Percentiles rank a stretch among this genome's conserved stretches.
Conservation (phyloP, 1,140 invertebrate species). For the Drosophila arizonae region DNA sequence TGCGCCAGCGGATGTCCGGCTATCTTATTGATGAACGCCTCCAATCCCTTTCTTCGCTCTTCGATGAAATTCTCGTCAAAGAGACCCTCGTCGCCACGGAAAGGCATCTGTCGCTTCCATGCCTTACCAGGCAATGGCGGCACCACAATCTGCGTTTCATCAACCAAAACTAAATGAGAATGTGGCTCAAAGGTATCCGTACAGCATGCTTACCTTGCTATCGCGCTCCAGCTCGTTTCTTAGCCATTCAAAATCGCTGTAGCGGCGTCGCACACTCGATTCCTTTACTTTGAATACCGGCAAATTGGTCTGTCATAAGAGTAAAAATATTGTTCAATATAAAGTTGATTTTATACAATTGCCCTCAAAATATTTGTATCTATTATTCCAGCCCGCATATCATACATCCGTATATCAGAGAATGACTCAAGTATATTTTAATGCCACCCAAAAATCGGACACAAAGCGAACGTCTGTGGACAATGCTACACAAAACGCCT, state of each 20-base stretch:
- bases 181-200: too few relatives aligned
- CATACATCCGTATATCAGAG: constrained; percentile 25
- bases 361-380: background rate
- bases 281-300: constrained; percentile 99
- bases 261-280: constrained; percentile 97
- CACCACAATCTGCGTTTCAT: constrained; percentile 93
- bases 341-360: background rate
- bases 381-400: constrained; percentile 39
- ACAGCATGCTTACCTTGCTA: constrained; percentile 91
- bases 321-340: constrained; percentile 25
- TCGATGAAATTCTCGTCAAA: constrained; percentile 99
- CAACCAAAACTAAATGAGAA: background rate
- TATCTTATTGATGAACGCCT: constrained; percentile 99
- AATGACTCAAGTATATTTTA: constrained; percentile 55
- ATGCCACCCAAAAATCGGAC: constrained; percentile 20
- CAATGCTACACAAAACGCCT: constrained; percentile 35
- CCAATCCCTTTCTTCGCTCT: constrained; percentile 98
- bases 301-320: constrained; percentile 95
- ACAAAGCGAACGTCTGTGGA: constrained; percentile 13
- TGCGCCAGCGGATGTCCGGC: constrained; percentile 99
- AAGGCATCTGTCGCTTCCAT: constrained; percentile 98
- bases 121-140: constrained; percentile 98
- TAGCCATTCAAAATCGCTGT: constrained; percentile 99
- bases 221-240: constrained; percentile 99
- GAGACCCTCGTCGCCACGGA: constrained; percentile 98